Evolutionary conservation across 2,113 vertebrate species (phyloP), one percentile per base, ranked within the genome.

Genomic region (Scatophagus argus): DNA sequence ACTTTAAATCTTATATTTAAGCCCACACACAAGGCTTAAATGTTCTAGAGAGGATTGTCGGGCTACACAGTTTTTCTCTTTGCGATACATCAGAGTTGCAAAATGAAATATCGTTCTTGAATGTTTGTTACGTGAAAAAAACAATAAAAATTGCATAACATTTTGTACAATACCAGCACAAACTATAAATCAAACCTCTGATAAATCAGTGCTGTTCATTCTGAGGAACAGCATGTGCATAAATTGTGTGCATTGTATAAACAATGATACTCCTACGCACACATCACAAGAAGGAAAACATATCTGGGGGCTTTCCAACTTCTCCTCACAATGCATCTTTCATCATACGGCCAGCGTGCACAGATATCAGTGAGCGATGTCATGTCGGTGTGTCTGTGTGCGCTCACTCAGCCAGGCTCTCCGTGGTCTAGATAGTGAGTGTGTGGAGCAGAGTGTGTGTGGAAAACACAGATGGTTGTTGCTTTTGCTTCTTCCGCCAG

Each of bases 401-500:
- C 64, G 56, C 80, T 65, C 13, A 12, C 70, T 58, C 51, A 38
- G 80, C 41, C 36, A 6, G 43, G 31, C 67, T 59, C 46, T 82
- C 56, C 13, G 9, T 27, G 34, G 63, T 61, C 38, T 47, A 76
- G 87, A 90, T 83, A 86, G 34, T 64, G n/a, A n/a, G n/a, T n/a
- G n/a, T n/a, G n/a, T 19, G 60, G 63, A 59, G 36, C 62, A 59
- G 51, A 81, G 59, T 65, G 73, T 65, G 73, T 74, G 80, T 75
- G 83, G 71, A 88, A 86, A 89, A 89, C 81, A 87, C 84, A 90
- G 79, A 92, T 92, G 88, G 84, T 74, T 85, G 86, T 86, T 91
- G 83, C 86, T 92, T 91, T 93, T 87, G 78, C 83, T 88, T 91
- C 87, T 92, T 89, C 87, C 82, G 70, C 78, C 76, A 87, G 87